Evolutionary conservation across 2,113 vertebrate genomes (phyloP).

Genomic region (Ciconia maguari): DNA sequence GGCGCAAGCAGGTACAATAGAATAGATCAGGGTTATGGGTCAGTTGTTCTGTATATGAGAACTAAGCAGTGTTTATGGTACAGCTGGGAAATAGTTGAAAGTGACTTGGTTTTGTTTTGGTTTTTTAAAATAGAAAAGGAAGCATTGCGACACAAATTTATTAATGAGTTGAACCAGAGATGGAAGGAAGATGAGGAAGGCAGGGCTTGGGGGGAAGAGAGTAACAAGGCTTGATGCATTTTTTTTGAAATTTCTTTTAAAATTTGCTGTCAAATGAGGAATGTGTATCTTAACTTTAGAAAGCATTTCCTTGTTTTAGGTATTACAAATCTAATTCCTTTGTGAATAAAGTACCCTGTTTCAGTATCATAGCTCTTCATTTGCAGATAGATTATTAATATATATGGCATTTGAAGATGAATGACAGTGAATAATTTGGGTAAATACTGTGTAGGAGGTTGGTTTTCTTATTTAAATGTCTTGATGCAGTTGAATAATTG

Average conservation of each 20-base stretch:
- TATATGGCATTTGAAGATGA: neutral
- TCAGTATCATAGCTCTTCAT: neutral
- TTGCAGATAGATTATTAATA: neutral
- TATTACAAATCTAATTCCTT: neutral
- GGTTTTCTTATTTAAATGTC: neutral
- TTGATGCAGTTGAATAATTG: neutral
- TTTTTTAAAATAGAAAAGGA: neutral
- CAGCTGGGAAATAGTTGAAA: neutral
- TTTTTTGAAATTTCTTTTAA: neutral
- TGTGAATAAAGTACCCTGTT: neutral
- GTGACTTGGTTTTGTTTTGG: neutral
- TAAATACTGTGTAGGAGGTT: neutral
- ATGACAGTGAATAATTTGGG: neutral
- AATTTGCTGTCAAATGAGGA: neutral
- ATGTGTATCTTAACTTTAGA: neutral
- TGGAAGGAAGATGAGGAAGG: neutral
- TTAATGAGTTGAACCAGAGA: neutral
- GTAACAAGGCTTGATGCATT: neutral
- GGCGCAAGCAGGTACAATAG: neutral
- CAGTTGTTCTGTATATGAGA: neutral
- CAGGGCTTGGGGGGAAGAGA: neutral
- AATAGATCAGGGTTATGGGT: neutral
- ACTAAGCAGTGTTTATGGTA: neutral
- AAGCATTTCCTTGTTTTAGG: neutral
- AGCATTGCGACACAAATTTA: neutral